Base-by-base conservation (phyloP, 2,888 invertebrate genomes). In the Cryptocephalus moraei region DNA sequence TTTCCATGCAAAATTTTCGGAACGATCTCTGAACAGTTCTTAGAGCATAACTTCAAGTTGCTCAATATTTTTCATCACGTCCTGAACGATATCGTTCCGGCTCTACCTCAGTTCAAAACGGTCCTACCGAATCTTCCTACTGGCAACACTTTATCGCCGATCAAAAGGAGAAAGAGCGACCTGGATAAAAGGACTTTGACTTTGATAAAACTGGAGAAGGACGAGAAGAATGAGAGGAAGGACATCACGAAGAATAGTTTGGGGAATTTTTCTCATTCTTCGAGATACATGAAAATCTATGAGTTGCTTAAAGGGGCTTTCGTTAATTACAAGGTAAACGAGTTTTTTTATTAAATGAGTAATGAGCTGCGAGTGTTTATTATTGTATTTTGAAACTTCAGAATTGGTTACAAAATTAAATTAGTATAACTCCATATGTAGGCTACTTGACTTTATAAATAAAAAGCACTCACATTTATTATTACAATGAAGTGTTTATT, bases 261-360 rank as follows among this genome's bases (percentile, higher is more conserved):
- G 42, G 84, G 85, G 1, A 78, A 78, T 61, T 85, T 86, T 69
- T 77, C 74, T 45, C 78, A 75, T 51, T 79, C 83, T 50, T 82
- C 87, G 0, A 86, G 91, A 66, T 94, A 93, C 67, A 78, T 89
- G 75, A 88, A 86, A 69, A 76, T 94, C 49, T 87, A 87, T 68
- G 90, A 90, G 48, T 80, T 81, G 45, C 67, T 94, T 47, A 84
- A 82, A 65, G 84, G 85, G 54, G 85, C 91, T 4, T 87, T 90
- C 70, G 82, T 83, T 32, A 93, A 89, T 74, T 91, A 91, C 71
- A 90, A 89, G 79, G 91, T 88, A 66, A 46, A 46, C 6, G n/a
- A n/a, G n/a, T n/a, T n/a, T n/a, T n/a, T n/a, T n/a, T n/a, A n/a
- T n/a, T n/a, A n/a, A n/a, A n/a, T n/a, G n/a, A n/a, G n/a, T n/a